phyloP scores from a whole-genome alignment of 2,113 vertebrate genomes.

The Taxidea taxus region DNA sequence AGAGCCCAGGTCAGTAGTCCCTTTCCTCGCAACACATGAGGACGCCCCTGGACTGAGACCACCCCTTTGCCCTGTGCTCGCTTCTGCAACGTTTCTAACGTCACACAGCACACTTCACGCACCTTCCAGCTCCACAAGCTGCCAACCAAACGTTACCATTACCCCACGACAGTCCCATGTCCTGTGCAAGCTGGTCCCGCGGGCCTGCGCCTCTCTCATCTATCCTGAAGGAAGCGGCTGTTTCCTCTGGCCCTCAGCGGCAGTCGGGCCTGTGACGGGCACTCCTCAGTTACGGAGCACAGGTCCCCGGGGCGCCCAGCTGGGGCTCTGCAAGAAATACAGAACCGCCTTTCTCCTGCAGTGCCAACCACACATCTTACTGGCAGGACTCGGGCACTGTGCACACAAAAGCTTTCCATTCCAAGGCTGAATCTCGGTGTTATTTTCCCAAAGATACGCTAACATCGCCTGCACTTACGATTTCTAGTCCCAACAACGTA shows the following conservation, averaged over 20 bases:
- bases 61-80: no score
- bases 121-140: background rate
- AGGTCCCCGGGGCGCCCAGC: background rate
- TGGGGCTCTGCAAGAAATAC: background rate
- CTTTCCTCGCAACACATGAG: background rate
- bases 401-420: background rate
- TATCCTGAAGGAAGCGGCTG: background rate
- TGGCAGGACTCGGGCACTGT: background rate
- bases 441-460: background rate
- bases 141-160: background rate
- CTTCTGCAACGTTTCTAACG: background rate
- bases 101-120: background rate
- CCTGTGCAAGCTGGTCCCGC: background rate
- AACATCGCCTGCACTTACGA: no score
- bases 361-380: rapidly evolving
- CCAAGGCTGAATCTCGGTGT: background rate
- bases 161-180: background rate
- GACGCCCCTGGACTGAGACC: background rate
- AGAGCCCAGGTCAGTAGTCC: background rate
- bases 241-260: background rate
- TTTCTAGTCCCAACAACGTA: background rate
- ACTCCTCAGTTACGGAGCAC: background rate
- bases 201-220: background rate
- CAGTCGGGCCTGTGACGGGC: background rate
- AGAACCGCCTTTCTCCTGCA: background rate